Conservation (phyloP, 2,113 vertebrate species). For the Lagopus leucura region DNA sequence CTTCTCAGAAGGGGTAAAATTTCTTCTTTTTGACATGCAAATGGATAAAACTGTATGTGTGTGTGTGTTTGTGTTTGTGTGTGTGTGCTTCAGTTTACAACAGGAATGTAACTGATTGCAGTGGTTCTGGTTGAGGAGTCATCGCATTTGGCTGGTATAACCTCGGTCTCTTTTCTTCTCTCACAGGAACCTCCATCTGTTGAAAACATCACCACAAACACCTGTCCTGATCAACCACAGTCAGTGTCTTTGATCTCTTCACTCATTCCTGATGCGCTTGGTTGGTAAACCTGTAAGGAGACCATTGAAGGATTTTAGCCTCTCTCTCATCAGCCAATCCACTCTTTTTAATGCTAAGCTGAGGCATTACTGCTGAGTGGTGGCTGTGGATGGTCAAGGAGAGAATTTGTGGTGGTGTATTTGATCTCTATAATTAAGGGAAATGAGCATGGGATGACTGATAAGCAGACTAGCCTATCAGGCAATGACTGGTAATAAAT, state of each 20-base stretch:
- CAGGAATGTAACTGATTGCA: conserved; percentile 37
- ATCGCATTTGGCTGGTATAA: conserved; percentile 65
- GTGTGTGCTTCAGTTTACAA: not conserved
- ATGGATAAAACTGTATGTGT: conserved; percentile 17
- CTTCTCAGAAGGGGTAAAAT: conserved; percentile 4
- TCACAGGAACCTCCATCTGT: conserved; percentile 70
- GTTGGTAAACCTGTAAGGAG: conserved; percentile 65
- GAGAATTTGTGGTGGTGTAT: conserved; percentile 74
- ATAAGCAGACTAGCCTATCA: conserved; percentile 72
- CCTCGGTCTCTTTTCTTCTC: conserved; percentile 62
- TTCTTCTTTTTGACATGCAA: conserved; percentile 48
- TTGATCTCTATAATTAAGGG: conserved; percentile 46
- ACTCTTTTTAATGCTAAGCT: conserved; percentile 42
- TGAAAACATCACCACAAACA: conserved; percentile 71
- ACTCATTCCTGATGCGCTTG: conserved; percentile 51
- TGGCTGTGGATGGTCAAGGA: conserved; percentile 73
- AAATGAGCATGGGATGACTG: conserved; percentile 68
- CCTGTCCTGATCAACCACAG: conserved; percentile 69
- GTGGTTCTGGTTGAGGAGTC: conserved; percentile 49
- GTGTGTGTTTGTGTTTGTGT: not conserved
- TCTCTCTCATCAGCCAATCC: conserved; percentile 64
- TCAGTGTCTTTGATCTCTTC: conserved; percentile 70
- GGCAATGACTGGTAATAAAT: conserved; percentile 61
- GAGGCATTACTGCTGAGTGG: conserved; percentile 60
- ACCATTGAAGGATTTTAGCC: conserved; percentile 57